These are phyloP conservation scores for Flexamia atlantica DNA, from an alignment of 2,888 invertebrate genomes.

Conservation along the genomic window DNA sequence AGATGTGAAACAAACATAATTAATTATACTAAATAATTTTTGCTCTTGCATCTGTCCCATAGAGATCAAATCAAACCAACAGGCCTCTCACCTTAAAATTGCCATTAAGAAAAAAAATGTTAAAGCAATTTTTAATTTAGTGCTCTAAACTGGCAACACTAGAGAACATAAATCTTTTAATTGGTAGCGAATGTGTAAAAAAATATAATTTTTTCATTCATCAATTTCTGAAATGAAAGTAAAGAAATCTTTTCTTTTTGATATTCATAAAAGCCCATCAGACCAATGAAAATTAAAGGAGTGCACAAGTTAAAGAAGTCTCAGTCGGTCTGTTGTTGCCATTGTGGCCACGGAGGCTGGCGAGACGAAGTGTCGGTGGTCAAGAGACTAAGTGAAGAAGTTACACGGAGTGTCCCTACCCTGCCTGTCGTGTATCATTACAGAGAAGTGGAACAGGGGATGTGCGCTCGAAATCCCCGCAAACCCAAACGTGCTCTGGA, in stretches of 20 bases:
- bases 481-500: conserved; percentile 43
- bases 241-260: neutral
- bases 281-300: conserved; percentile 1
- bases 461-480: neutral
- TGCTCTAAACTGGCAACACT: too few species aligned
- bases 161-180: too few species aligned
- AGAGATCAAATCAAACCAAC: too few species aligned
- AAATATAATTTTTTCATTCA: neutral
- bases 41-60: too few species aligned
- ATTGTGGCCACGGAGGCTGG: neutral
- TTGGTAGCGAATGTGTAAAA: neutral
- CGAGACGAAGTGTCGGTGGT: neutral
- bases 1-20: too few species aligned
- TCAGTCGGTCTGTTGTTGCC: neutral
- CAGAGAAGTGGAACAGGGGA: conserved; percentile 12
- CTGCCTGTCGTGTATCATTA: conserved; percentile 58
- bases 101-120: too few species aligned
- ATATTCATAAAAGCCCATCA: neutral
- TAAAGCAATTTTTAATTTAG: too few species aligned
- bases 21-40: too few species aligned
- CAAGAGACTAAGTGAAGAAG: neutral
- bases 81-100: too few species aligned
- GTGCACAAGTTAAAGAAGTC: conserved; percentile 20
- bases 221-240: neutral
- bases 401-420: conserved; percentile 42